phyloP scores from a whole-genome alignment of 2,888 invertebrate species.

The Trissolcus brochymenae region DNA sequence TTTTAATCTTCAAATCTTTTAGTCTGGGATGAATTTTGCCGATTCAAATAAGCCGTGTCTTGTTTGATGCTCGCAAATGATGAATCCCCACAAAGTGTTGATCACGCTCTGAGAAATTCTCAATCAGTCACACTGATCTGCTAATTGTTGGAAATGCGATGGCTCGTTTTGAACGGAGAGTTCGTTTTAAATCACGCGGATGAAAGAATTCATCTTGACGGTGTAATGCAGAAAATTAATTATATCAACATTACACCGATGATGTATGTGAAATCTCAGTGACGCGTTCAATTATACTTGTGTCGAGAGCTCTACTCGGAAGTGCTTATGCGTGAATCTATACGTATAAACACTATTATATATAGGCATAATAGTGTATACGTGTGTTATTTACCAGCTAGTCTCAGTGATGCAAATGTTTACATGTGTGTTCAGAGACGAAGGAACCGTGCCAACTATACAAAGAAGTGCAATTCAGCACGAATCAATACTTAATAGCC shows the following conservation, averaged over 20 bases:
- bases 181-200: conserved; percentile 6
- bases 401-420: conserved; percentile 48
- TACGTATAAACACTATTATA: conserved; percentile 13
- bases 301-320: conserved; percentile 44
- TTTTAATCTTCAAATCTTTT: no score
- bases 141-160: no score
- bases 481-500: conserved; percentile 76
- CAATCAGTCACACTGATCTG: no score
- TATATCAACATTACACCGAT: conserved; percentile 36
- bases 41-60: background rate
- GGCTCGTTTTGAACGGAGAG: background rate
- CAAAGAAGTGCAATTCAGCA: conserved; percentile 68
- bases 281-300: conserved; percentile 50
- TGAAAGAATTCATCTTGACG: conserved; percentile 7
- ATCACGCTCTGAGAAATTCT: no score
- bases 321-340: conserved; percentile 42
- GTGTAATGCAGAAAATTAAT: conserved; percentile 35
- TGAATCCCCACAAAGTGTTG: no score
- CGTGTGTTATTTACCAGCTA: conserved; percentile 42
- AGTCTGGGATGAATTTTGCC: background rate
- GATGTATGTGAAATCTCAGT: conserved; percentile 42
- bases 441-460: conserved; percentile 65
- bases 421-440: conserved; percentile 53
- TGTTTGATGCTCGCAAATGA: no score
- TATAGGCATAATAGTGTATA: conserved; percentile 14